A percentile compares a stretch with the other conserved stretches of the same genome.
These are phyloP conservation scores for Ambastaia sidthimunki DNA, from an alignment of 2,797 vertebrate species.

Conservation along the genomic window DNA sequence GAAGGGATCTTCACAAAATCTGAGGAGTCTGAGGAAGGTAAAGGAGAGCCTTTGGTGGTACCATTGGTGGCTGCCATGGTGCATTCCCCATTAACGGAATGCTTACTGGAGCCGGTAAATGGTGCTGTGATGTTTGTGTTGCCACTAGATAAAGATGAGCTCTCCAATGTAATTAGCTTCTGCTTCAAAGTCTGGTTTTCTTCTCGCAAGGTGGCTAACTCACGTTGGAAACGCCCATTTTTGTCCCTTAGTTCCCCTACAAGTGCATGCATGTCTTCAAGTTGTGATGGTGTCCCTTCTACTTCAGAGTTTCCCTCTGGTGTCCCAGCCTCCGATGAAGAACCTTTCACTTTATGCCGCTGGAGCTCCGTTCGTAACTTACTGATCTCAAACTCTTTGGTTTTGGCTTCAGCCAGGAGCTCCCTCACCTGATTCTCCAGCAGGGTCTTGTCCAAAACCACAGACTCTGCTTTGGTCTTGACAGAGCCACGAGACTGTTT, in stretches of 20 bases:
- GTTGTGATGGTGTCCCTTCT: slow-evolving; percentile 64
- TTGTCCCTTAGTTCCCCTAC: slow-evolving; percentile 87
- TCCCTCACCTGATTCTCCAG: slow-evolving; percentile 93
- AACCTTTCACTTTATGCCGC: slow-evolving; percentile 80
- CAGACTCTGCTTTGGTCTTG: slow-evolving; percentile 84
- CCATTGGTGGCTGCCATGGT: slow-evolving; percentile 74
- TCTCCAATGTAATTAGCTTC: slow-evolving; percentile 85
- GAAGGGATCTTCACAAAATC: slow-evolving; percentile 93
- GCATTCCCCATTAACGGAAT: slow-evolving; percentile 68
- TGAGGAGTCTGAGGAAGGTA: slow-evolving; percentile 88
- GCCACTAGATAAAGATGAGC: slow-evolving; percentile 77
- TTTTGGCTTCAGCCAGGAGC: slow-evolving; percentile 91
- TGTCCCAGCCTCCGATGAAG: slow-evolving; percentile 63
- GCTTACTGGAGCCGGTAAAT: slow-evolving; percentile 74
- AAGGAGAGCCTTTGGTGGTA: slow-evolving; percentile 86
- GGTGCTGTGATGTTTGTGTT: slow-evolving; percentile 70
- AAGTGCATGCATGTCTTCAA: slow-evolving; percentile 77
- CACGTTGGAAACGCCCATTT: slow-evolving; percentile 87
- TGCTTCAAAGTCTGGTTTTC: slow-evolving; percentile 91
- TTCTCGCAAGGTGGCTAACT: slow-evolving; percentile 84
- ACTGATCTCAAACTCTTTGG: slow-evolving; percentile 93
- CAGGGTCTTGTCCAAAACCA: slow-evolving; percentile 80
- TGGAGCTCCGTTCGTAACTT: slow-evolving; percentile 90
- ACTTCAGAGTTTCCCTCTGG: slow-evolving; percentile 67
- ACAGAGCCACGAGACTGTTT: slow-evolving; percentile 82